phyloP scores from a whole-genome alignment of 2,797 vertebrate genomes.

The Lagocephalus sceleratus region DNA sequence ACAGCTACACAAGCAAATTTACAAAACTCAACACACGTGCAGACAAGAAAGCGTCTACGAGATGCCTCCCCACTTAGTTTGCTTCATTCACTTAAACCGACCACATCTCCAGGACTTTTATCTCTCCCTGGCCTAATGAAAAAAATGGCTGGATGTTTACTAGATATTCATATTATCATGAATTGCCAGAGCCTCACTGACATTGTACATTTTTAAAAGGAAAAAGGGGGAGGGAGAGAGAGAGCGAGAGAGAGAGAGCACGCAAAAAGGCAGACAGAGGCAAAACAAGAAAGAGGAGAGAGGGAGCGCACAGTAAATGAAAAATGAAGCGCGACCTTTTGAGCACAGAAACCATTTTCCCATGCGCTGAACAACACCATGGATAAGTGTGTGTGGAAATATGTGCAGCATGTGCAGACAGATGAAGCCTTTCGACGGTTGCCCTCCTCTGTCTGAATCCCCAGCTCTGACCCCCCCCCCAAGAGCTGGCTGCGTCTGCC shows the following conservation, averaged over 20 bases:
- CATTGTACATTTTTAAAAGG: conserved; percentile 26
- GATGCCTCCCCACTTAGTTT: conserved; percentile 29
- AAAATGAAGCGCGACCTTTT: conserved; percentile 63
- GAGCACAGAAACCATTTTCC: conserved; percentile 47
- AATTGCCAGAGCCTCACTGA: conserved; percentile 39
- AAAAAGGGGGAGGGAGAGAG: neutral
- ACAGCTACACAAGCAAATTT: too few relatives aligned
- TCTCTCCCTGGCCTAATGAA: too few relatives aligned
- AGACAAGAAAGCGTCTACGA: conserved; percentile 23
- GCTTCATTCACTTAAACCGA: conserved; percentile 40
- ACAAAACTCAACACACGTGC: conserved; percentile 8
- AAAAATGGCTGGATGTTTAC: conserved; percentile 51
- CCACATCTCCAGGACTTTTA: neutral
- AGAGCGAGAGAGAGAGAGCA: conserved; percentile 1
- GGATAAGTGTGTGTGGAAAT: conserved; percentile 50
- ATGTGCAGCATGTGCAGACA: conserved; percentile 31
- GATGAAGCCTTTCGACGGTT: conserved; percentile 28
- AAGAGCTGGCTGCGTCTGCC: conserved; percentile 14
- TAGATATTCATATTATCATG: conserved; percentile 45
- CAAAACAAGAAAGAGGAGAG: neutral
- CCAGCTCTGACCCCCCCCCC: too few relatives aligned
- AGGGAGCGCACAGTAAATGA: conserved; percentile 32
- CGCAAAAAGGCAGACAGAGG: neutral
- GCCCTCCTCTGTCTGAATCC: conserved; percentile 20
- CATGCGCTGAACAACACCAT: conserved; percentile 32